These are phyloP conservation scores for Cecidostiba fungosa DNA, from an alignment of 2,888 invertebrate genomes.

Conservation along the genomic window DNA sequence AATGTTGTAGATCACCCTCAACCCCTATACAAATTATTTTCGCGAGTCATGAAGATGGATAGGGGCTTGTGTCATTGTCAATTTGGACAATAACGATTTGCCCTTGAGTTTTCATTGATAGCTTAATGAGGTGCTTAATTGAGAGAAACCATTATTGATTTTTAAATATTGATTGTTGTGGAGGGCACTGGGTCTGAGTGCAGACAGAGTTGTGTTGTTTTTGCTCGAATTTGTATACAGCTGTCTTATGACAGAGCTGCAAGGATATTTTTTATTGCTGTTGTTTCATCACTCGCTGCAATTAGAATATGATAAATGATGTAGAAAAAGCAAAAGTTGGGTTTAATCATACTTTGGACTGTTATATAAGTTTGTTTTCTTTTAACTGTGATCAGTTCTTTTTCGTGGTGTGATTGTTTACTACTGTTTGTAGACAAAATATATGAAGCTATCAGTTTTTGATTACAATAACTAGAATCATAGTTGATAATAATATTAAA, in stretches of 20 bases:
- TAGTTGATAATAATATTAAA: not conserved
- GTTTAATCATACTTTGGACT: not conserved
- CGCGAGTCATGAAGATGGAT: not conserved
- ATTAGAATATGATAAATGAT: conserved; percentile 9
- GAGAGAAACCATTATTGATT: conserved; percentile 51
- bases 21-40: not conserved
- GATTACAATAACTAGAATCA: not conserved
- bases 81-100: not conserved
- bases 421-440: not conserved
- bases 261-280: conserved; percentile 33
- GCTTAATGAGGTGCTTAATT: not conserved
- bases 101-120: conserved; percentile 51
- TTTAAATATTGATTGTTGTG: conserved; percentile 51
- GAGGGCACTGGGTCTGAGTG: not conserved
- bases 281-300: conserved; percentile 42
- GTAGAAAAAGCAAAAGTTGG: not conserved
- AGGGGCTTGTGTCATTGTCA: conserved; percentile 19
- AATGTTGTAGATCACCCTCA: conserved; percentile 32
- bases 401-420: not conserved
- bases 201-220: not conserved
- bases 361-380: not conserved
- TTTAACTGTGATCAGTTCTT: not conserved
- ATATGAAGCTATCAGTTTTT: not conserved
- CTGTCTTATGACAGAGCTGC: not conserved
- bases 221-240: not conserved